phyloP scores from a whole-genome alignment of 1,140 invertebrate species.

The Melipona quadrifasciata region DNA sequence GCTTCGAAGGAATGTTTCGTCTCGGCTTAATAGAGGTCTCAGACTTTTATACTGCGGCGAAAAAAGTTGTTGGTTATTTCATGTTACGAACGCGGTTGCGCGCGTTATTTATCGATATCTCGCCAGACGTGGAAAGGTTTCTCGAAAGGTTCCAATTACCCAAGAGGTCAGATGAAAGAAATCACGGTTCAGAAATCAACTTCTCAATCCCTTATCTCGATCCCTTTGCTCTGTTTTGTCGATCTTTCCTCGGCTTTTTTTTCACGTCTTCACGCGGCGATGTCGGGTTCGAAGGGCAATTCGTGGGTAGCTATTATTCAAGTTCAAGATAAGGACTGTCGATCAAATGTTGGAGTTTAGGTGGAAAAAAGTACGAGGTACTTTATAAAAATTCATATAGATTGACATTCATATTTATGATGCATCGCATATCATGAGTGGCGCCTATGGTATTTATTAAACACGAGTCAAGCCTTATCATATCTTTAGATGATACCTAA shows the following conservation, averaged over 20 bases:
- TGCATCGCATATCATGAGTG: slow-evolving; percentile 28
- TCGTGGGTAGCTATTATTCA: neutral
- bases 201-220: slow-evolving; percentile 49
- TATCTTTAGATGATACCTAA: slow-evolving; percentile 70
- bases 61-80: neutral
- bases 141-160: slow-evolving; percentile 52
- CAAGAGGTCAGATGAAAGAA: slow-evolving; percentile 43
- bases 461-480: slow-evolving; percentile 70
- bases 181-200: slow-evolving; percentile 44
- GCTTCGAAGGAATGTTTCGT: neutral
- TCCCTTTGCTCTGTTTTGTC: slow-evolving; percentile 1
- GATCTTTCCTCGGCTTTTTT: neutral
- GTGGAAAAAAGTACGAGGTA: neutral
- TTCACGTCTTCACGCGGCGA: neutral
- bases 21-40: neutral
- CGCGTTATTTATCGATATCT: slow-evolving; percentile 15
- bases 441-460: slow-evolving; percentile 64
- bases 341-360: neutral
- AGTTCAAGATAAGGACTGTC: neutral
- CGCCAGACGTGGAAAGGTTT: slow-evolving; percentile 14
- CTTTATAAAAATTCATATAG: slow-evolving; percentile 11
- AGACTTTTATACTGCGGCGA: neutral
- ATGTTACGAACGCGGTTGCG: neutral
- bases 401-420: slow-evolving; percentile 5
- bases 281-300: slow-evolving; percentile 1